phyloP scores from a whole-genome alignment of 2,888 invertebrate species.

The Chalcis sispes region DNA sequence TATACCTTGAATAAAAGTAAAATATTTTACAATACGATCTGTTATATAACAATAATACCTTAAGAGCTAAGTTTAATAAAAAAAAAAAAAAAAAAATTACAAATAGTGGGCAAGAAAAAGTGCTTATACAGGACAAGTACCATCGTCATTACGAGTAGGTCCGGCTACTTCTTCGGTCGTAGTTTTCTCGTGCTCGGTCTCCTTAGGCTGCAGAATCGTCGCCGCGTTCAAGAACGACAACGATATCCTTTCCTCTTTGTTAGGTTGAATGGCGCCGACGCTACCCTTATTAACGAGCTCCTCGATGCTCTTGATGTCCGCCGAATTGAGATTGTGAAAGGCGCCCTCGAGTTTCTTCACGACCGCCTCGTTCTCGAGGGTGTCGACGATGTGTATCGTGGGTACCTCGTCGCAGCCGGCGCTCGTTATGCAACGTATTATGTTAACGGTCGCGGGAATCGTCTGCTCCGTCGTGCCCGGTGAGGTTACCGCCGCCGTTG shows the following conservation, averaged over 20 bases:
- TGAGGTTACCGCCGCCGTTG: neutral
- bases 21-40: too few relatives aligned
- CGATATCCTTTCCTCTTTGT: constrained; percentile 47
- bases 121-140: too few relatives aligned
- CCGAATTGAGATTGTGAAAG: constrained; percentile 55
- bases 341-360: constrained; percentile 61
- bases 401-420: constrained; percentile 68
- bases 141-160: too few relatives aligned
- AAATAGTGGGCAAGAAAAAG: too few relatives aligned
- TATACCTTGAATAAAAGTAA: too few relatives aligned
- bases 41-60: too few relatives aligned
- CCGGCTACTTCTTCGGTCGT: too few relatives aligned
- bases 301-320: constrained; percentile 57
- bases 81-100: too few relatives aligned
- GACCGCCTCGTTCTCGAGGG: constrained; percentile 65
- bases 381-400: constrained; percentile 73
- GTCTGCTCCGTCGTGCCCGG: constrained; percentile 7
- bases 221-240: constrained; percentile 62
- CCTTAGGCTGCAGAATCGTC: constrained; percentile 61
- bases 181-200: constrained; percentile 6
- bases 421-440: constrained; percentile 68
- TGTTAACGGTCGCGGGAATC: constrained; percentile 61
- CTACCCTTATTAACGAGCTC: constrained; percentile 57
- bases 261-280: neutral
- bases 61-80: too few relatives aligned